phyloP scores from a whole-genome alignment of 2,888 invertebrate genomes.

The Eupithecia insigniata region DNA sequence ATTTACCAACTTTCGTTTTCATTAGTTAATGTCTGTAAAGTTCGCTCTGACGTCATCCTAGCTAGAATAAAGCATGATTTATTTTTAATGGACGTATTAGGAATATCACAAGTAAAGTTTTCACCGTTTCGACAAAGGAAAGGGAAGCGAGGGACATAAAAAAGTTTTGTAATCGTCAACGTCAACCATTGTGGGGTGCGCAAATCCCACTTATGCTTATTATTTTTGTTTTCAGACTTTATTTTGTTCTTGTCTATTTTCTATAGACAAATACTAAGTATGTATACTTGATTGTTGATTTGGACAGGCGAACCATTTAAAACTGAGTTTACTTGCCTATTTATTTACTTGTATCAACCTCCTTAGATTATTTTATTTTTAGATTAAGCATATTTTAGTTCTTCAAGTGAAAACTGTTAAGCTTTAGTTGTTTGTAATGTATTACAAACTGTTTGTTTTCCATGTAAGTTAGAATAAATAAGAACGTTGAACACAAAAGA shows the following conservation, averaged over 20 bases:
- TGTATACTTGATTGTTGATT: too few species aligned
- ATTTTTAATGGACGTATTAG: constrained; percentile 48
- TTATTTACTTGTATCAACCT: too few species aligned
- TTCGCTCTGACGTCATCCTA: constrained; percentile 31
- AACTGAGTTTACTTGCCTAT: too few species aligned
- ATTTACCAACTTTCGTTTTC: constrained; percentile 37
- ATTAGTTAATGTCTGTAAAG: constrained; percentile 37
- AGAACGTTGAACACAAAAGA: constrained; percentile 66
- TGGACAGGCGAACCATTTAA: too few species aligned
- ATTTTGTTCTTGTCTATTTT: background rate
- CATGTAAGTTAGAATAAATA: too few species aligned
- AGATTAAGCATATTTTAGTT: too few species aligned
- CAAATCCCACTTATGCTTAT: constrained; percentile 69
- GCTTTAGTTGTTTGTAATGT: too few species aligned
- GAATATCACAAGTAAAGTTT: constrained; percentile 48
- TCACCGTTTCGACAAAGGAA: constrained; percentile 42
- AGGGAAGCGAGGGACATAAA: constrained; percentile 41
- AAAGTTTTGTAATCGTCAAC: constrained; percentile 62
- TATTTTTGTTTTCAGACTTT: constrained; percentile 54
- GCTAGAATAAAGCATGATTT: constrained; percentile 46
- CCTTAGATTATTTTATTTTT: too few species aligned
- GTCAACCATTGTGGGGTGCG: constrained; percentile 54
- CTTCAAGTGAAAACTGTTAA: too few species aligned
- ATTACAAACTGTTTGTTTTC: too few species aligned
- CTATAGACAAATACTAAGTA: background rate